Evolutionary conservation across 2,113 vertebrate genomes (phyloP).

Genomic region (Pterocles gutturalis): DNA sequence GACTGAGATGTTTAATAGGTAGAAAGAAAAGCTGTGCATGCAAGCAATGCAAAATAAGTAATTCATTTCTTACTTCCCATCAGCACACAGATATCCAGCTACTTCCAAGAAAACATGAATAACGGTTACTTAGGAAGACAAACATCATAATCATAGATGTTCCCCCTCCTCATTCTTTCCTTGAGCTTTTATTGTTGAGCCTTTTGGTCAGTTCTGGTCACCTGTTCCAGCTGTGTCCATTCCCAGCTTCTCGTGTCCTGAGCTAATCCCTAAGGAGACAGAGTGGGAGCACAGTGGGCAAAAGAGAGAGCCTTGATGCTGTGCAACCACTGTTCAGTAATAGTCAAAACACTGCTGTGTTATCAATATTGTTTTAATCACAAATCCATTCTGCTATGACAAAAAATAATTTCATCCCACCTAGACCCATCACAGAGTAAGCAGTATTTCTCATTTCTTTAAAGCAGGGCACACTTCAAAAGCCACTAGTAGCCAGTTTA

Average conservation of each 20-base stretch:
- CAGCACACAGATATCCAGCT: not conserved
- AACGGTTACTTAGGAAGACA: too few species aligned
- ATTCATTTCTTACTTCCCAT: not conserved
- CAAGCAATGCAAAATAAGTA: not conserved
- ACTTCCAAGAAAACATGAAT: not conserved
- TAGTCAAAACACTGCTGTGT: not conserved
- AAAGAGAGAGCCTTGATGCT: not conserved
- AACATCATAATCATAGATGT: too few species aligned
- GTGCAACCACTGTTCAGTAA: not conserved
- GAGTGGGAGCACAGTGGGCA: not conserved
- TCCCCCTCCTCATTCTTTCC: too few species aligned
- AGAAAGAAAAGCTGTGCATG: not conserved
- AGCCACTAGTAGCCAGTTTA: not conserved
- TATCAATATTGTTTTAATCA: not conserved
- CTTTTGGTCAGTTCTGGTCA: too few species aligned
- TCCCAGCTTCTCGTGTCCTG: not conserved
- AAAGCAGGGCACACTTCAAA: not conserved
- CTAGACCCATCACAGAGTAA: not conserved
- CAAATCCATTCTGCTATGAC: not conserved
- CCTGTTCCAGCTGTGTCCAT: not conserved
- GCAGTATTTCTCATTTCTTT: not conserved
- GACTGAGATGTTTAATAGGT: not conserved
- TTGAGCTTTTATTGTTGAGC: too few species aligned
- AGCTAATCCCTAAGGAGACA: not conserved
- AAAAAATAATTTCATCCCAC: not conserved